A percentile compares a stretch with the other conserved stretches of the same genome.
Evolutionary conservation across 2,888 invertebrate genomes (phyloP).

Genomic region (Polydrusus tereticollis): DNA sequence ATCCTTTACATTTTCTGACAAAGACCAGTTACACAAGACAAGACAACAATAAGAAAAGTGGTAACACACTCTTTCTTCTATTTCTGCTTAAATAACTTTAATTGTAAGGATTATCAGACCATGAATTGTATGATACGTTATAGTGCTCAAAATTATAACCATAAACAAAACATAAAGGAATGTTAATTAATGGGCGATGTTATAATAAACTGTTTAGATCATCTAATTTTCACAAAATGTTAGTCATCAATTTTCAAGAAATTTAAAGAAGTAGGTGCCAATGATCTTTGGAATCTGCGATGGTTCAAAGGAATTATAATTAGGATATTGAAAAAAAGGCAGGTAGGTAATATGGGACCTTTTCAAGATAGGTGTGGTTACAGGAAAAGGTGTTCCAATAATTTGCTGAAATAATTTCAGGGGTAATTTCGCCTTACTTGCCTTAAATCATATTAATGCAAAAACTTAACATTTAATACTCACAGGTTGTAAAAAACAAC

Average conservation of each 20-base stretch:
- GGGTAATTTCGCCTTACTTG: neutral
- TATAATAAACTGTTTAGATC: constrained; percentile 9
- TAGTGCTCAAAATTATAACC: constrained; percentile 13
- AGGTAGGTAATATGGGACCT: constrained; percentile 1
- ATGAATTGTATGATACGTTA: constrained; percentile 20
- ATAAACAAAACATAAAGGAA: constrained; percentile 27
- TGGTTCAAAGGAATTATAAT: neutral
- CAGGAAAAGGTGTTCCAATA: constrained; percentile 36
- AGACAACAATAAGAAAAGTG: neutral
- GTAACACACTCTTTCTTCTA: neutral
- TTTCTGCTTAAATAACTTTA: neutral
- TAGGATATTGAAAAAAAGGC: neutral
- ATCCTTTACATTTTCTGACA: neutral
- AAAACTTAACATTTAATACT: constrained; percentile 13
- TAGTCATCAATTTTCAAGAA: constrained; percentile 26
- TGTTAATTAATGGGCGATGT: constrained; percentile 26
- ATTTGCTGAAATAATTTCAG: constrained; percentile 2
- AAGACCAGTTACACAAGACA: neutral
- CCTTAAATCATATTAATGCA: neutral
- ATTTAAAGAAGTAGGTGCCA: neutral
- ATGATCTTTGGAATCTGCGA: neutral
- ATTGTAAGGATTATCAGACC: constrained; percentile 30
- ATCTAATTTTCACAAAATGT: constrained; percentile 16
- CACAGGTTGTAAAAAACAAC: constrained; percentile 40
- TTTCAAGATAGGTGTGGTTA: constrained; percentile 54